A percentile compares a stretch with the other conserved stretches of the same genome.
Conservation (phyloP, 1,140 invertebrate species). For the Panagrolaimus sp. region DNA sequence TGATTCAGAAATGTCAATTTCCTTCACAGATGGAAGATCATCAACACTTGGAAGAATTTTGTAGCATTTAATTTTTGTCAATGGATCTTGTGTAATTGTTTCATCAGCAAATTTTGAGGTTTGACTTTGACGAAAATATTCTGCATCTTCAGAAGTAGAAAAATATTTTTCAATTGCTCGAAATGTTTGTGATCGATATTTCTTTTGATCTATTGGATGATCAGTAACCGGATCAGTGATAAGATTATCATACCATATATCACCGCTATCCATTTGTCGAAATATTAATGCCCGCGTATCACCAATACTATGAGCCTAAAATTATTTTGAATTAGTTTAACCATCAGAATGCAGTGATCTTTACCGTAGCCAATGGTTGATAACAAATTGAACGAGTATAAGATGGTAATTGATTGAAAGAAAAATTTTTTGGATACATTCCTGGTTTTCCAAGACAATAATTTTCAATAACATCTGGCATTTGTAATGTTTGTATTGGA, state of each 20-base stretch:
- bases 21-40: background rate
- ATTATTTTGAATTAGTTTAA: too few species aligned
- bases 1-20: background rate
- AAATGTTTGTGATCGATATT: too few species aligned
- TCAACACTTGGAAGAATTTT: background rate
- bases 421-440: background rate
- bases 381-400: constrained; percentile 4
- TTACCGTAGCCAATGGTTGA: background rate
- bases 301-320: background rate
- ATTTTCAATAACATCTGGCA: background rate
- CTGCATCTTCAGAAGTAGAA: background rate
- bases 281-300: background rate
- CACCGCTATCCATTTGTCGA: background rate
- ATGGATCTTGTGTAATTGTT: background rate
- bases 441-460: background rate
- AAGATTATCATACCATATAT: constrained; percentile 5
- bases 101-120: background rate
- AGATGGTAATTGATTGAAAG: background rate
- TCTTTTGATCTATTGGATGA: background rate
- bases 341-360: too few species aligned
- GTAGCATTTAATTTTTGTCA: too few species aligned
- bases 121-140: background rate
- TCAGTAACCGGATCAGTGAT: background rate
- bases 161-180: background rate
- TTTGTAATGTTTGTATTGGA: background rate